Conservation (phyloP, 2,888 invertebrate species). For the Ophraella communa region DNA sequence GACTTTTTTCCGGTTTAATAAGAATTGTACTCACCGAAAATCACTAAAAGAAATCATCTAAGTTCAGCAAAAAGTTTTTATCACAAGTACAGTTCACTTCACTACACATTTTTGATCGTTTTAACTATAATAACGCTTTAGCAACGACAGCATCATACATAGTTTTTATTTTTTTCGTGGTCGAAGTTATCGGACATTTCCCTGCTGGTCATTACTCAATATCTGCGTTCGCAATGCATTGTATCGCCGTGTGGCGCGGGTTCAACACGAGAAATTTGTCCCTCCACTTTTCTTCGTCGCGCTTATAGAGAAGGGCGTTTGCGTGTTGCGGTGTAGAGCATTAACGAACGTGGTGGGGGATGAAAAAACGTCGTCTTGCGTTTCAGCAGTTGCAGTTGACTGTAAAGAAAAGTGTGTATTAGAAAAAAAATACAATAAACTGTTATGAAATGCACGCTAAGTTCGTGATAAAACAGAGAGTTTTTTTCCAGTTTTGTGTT, state of each 20-base stretch:
- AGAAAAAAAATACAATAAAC: conserved; percentile 47
- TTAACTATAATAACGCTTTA: conserved; percentile 14
- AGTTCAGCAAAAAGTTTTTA: conserved; percentile 4
- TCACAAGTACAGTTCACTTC: conserved; percentile 27
- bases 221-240: conserved; percentile 16
- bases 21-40: conserved; percentile 18
- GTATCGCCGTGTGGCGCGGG: conserved; percentile 8
- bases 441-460: conserved; percentile 18
- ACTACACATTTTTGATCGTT: conserved; percentile 18
- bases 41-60: background rate
- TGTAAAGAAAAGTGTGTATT: conserved; percentile 47
- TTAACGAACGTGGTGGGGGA: conserved; percentile 52
- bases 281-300: conserved; percentile 37
- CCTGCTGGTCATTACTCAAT: conserved; percentile 10
- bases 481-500: background rate
- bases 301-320: conserved; percentile 44
- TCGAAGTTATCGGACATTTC: conserved; percentile 6
- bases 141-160: background rate
- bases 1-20: background rate
- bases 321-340: conserved; percentile 47
- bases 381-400: conserved; percentile 18
- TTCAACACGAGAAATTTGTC: conserved; percentile 39
- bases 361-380: conserved; percentile 50
- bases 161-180: background rate
- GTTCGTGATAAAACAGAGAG: background rate